These are phyloP conservation scores for Nomada fucata DNA, from an alignment of 2,888 invertebrate genomes.

Conservation along the genomic window DNA sequence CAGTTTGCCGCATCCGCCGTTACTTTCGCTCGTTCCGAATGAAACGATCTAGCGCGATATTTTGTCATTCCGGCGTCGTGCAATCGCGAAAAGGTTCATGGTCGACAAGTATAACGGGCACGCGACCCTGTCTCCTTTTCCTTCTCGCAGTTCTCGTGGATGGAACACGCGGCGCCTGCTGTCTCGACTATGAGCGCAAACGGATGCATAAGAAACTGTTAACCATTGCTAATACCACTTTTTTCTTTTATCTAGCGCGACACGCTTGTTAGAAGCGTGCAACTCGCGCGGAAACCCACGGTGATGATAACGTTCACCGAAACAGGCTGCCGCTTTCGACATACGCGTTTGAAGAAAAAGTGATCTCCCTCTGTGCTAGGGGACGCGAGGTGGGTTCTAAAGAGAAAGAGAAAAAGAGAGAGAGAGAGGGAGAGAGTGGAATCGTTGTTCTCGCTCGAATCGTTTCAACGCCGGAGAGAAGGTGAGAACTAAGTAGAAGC, in stretches of 20 bases:
- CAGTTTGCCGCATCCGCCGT: background rate
- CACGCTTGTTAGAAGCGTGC: background rate
- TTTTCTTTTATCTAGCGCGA: background rate
- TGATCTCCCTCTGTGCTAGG: too few species aligned
- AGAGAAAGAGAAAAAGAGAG: too few species aligned
- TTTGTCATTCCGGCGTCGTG: background rate
- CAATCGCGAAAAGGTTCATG: background rate
- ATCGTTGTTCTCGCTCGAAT: background rate
- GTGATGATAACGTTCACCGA: background rate
- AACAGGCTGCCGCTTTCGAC: background rate
- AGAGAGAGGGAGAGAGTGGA: background rate
- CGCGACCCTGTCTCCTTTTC: background rate
- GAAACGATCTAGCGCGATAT: slow-evolving; percentile 1
- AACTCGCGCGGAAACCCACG: background rate
- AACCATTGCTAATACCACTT: slow-evolving; percentile 11
- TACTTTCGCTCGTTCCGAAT: background rate
- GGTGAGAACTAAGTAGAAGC: background rate
- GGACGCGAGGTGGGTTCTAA: background rate
- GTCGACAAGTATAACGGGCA: background rate
- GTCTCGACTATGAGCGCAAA: background rate
- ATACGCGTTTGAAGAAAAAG: background rate
- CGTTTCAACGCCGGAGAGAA: background rate
- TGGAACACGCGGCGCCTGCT: background rate
- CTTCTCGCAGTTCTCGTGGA: too few species aligned
- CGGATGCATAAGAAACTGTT: background rate